Conservation (phyloP, 2,797 vertebrate species). For the Oryzias dopingdopingensis region DNA sequence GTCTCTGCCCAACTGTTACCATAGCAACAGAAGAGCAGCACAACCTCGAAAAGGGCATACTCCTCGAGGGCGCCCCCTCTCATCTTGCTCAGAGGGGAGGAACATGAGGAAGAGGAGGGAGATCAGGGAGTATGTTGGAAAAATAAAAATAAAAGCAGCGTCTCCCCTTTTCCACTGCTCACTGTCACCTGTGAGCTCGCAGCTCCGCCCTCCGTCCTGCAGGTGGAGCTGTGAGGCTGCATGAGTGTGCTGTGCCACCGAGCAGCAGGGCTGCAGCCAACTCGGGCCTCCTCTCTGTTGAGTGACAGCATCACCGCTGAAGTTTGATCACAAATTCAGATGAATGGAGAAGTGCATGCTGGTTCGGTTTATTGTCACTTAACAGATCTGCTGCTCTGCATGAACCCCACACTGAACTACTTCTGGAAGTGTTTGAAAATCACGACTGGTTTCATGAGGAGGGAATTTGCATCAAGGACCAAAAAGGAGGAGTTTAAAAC, state of each 20-base stretch:
- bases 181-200: slow-evolving; percentile 38
- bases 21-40: slow-evolving; percentile 75
- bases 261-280: slow-evolving; percentile 18
- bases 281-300: slow-evolving; percentile 21
- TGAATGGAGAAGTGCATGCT: no score
- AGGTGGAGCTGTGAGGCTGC: slow-evolving; percentile 54
- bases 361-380: slow-evolving; percentile 26
- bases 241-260: slow-evolving; percentile 67
- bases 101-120: slow-evolving; percentile 73
- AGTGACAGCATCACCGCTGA: slow-evolving; percentile 28
- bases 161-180: slow-evolving; percentile 37
- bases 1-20: slow-evolving; percentile 40
- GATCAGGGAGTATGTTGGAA: slow-evolving; percentile 81
- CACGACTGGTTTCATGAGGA: not conserved
- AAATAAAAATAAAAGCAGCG: not conserved
- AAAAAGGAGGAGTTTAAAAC: not conserved
- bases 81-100: slow-evolving; percentile 74
- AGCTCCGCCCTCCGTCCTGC: slow-evolving; percentile 34
- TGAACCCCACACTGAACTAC: slow-evolving; percentile 3
- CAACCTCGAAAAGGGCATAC: slow-evolving; percentile 64
- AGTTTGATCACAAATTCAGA: no score
- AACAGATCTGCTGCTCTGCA: slow-evolving; percentile 35
- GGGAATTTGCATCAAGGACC: not conserved
- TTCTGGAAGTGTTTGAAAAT: not conserved
- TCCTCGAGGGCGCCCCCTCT: slow-evolving; percentile 75